Conservation (phyloP, 2,888 invertebrate species). For the Dicyrtoma fusca region DNA sequence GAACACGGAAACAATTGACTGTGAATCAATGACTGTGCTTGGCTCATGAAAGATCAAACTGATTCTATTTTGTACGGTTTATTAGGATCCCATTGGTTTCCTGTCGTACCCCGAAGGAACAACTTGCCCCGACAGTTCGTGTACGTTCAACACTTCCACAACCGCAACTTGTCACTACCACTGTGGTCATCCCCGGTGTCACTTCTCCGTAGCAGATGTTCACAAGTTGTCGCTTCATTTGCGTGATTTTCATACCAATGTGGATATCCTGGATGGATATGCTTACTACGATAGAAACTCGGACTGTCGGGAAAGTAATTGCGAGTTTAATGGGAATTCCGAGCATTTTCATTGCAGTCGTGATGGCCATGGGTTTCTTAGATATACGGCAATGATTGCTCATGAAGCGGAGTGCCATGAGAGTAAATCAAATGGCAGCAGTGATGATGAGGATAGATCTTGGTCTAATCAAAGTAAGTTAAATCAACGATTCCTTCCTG, state of each 20-base stretch:
- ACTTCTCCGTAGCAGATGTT: slow-evolving; percentile 77
- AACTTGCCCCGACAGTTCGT: slow-evolving; percentile 76
- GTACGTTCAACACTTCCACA: slow-evolving; percentile 69
- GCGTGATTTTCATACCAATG: slow-evolving; percentile 81
- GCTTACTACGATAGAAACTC: slow-evolving; percentile 78
- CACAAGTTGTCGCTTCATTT: slow-evolving; percentile 80
- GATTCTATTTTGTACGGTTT: neutral
- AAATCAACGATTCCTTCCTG: neutral
- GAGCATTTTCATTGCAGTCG: slow-evolving; percentile 75
- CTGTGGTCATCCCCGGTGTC: slow-evolving; percentile 77
- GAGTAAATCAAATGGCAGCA: slow-evolving; percentile 61
- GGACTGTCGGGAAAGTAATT: slow-evolving; percentile 70
- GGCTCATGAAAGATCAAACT: neutral
- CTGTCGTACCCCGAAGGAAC: slow-evolving; percentile 58
- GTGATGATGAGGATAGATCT: slow-evolving; percentile 56
- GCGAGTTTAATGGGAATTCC: slow-evolving; percentile 59
- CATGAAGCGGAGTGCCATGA: slow-evolving; percentile 68
- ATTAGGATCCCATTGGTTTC: slow-evolving; percentile 55
- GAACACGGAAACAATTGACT: neutral
- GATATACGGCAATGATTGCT: slow-evolving; percentile 73
- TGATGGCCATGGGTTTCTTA: slow-evolving; percentile 72
- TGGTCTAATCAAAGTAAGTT: slow-evolving; percentile 51
- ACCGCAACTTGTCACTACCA: slow-evolving; percentile 75
- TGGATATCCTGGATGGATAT: slow-evolving; percentile 81
- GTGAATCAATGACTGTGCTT: neutral